phyloP scores from a whole-genome alignment of 2,888 invertebrate species.

The Drosophila buzzatii region DNA sequence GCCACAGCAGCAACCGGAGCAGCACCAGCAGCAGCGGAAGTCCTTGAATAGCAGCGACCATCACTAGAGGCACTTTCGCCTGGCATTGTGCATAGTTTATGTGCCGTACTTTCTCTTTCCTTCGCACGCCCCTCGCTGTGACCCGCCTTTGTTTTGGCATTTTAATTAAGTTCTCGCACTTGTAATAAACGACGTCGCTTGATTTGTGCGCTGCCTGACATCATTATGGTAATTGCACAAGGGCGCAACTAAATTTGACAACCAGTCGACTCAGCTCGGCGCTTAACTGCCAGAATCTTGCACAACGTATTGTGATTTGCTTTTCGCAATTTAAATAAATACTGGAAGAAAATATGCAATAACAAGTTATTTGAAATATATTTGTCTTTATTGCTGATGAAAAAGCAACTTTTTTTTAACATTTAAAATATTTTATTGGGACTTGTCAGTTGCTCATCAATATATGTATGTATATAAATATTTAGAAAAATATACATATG shows the following conservation, averaged over 20 bases:
- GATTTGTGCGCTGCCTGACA: conserved; percentile 67
- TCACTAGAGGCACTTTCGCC: conserved; percentile 69
- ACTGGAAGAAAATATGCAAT: background rate
- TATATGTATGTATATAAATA: no score
- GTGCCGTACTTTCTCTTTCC: conserved; percentile 36
- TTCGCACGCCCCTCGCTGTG: background rate
- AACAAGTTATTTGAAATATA: background rate
- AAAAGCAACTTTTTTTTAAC: no score
- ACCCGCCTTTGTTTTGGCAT: conserved; percentile 68
- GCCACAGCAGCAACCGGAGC: conserved; percentile 39
- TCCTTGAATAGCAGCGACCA: conserved; percentile 51
- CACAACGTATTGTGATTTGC: background rate
- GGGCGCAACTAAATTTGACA: conserved; percentile 68
- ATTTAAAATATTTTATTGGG: no score
- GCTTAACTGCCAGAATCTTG: background rate
- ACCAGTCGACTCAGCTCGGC: conserved; percentile 32
- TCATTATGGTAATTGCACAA: conserved; percentile 76
- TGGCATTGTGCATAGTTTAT: conserved; percentile 72
- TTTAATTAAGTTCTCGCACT: conserved; percentile 81
- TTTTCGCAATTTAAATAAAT: background rate
- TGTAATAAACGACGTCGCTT: conserved; percentile 78
- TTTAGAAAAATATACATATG: no score
- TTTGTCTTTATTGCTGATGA: no score
- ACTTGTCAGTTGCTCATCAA: no score
- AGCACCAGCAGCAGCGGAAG: conserved; percentile 50